phyloP scores from a whole-genome alignment of 2,888 invertebrate genomes.

The Nomada hirtipes region DNA sequence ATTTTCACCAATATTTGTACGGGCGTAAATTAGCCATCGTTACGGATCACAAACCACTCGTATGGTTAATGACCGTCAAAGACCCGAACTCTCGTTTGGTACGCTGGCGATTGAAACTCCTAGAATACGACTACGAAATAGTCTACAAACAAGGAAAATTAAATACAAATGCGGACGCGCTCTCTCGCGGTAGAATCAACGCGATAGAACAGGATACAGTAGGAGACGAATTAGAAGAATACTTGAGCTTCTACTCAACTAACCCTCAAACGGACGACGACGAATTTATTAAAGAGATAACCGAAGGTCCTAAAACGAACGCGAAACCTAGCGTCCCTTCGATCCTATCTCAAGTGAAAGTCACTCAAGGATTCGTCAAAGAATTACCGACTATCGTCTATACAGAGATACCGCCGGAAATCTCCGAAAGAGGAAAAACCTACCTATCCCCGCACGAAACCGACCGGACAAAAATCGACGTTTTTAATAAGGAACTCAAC shows the following conservation, averaged over 20 bases:
- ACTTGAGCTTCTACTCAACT: not conserved
- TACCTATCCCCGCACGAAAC: not conserved
- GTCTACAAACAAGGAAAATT: conserved; percentile 35
- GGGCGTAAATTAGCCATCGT: conserved; percentile 51
- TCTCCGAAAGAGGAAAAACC: not conserved
- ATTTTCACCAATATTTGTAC: conserved; percentile 54
- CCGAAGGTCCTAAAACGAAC: not conserved
- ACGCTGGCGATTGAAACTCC: conserved; percentile 40
- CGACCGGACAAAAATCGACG: not conserved
- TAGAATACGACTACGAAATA: conserved; percentile 51
- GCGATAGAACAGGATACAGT: not conserved
- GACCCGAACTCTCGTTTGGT: conserved; percentile 38
- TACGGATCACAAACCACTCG: conserved; percentile 51
- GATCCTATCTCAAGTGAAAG: not conserved
- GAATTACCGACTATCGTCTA: not conserved
- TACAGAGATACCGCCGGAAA: not conserved
- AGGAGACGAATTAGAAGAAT: conserved; percentile 14
- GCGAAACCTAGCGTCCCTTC: not conserved
- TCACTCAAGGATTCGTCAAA: not conserved
- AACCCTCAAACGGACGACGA: conserved; percentile 9
- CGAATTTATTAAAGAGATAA: not conserved
- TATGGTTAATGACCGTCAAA: conserved; percentile 42
- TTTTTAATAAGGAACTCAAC: too few species aligned
- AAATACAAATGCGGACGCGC: conserved; percentile 48
- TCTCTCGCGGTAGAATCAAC: conserved; percentile 11